Base-by-base conservation (phyloP, 2,797 vertebrate genomes). In the Parambassis ranga region DNA sequence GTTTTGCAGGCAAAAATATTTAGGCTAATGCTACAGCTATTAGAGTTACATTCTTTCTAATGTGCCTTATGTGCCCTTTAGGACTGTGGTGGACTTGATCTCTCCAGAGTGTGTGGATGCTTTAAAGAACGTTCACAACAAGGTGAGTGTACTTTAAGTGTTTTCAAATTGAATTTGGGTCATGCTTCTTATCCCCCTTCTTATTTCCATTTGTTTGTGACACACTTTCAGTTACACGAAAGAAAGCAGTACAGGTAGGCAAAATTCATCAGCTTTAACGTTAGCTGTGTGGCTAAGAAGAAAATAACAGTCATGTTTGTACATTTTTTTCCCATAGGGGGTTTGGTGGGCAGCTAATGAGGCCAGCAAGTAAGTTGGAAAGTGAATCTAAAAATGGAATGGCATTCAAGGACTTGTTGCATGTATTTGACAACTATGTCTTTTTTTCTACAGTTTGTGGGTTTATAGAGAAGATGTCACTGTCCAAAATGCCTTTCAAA, bases 311-410 rank as follows among this genome's bases (percentile, higher is more conserved):
- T 67, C 0, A 36, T 51, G 46, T 57, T 8, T 28, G 3, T 10
- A 15, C 13, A 2, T 9, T 33, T 16, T 27, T 60, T 66, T 52
- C 69, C 60, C 77, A 0, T 53, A 99, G 97, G 90, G 97, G 97
- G 15, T 93, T 96, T 11, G 96, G 95, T 63, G 97, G 97, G 83
- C 94, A 95, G 6, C 89, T 96, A 37, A 98, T 99, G 96, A 94
- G 94, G 79, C 94, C 93, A 30, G 96, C 97, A 80, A 93, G 97
- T 99, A 83, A 84, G 93, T 87, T 7, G 10, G 30, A 53, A 53
- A 32, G 1, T 26, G 23, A 23, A 57, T 19, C 20, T 27, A 1
- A 9, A 46, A 38, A 19, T 31, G 0, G 0, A 11, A 37, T 11
- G n/a, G n/a, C 0, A 24, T 35, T 42, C 7, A 27, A 18, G 59